A percentile compares a stretch with the other conserved stretches of the same genome.
phyloP scores from a whole-genome alignment of 2,797 vertebrate species.

The Manis javanica region DNA sequence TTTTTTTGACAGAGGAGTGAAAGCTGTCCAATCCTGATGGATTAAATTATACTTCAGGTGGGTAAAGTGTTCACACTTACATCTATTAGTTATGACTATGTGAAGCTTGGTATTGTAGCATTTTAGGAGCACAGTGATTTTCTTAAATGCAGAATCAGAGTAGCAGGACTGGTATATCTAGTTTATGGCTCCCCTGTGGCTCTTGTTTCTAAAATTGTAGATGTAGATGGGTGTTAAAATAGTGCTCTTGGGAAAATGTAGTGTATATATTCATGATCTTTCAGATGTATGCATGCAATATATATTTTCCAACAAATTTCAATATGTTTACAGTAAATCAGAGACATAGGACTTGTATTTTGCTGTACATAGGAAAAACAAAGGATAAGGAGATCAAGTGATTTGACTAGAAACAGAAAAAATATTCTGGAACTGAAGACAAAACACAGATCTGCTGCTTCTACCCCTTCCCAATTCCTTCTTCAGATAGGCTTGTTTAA shows the following conservation, averaged over 20 bases:
- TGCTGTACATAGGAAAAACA: not conserved
- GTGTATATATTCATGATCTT: conserved; percentile 21
- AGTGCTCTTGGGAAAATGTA: conserved; percentile 38
- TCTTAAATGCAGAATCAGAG: conserved; percentile 55
- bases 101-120: not conserved
- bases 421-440: not conserved
- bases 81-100: conserved; percentile 43
- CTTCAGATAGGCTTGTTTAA: not conserved
- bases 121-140: conserved; percentile 51
- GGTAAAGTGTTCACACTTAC: conserved; percentile 63
- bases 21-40: conserved; percentile 45
- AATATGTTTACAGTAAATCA: conserved; percentile 38
- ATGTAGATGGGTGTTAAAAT: not conserved
- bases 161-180: not conserved
- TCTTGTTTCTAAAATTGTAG: conserved; percentile 51
- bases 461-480: not conserved
- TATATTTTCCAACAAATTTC: conserved; percentile 9
- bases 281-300: not conserved
- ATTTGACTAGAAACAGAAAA: conserved; percentile 19
- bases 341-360: not conserved
- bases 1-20: conserved; percentile 46
- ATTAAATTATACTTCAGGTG: conserved; percentile 57
- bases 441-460: not conserved
- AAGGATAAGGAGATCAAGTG: not conserved
- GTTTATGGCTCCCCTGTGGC: conserved; percentile 1